Conservation (phyloP, 2,113 vertebrate genomes). For the Megaceryle maxima region DNA sequence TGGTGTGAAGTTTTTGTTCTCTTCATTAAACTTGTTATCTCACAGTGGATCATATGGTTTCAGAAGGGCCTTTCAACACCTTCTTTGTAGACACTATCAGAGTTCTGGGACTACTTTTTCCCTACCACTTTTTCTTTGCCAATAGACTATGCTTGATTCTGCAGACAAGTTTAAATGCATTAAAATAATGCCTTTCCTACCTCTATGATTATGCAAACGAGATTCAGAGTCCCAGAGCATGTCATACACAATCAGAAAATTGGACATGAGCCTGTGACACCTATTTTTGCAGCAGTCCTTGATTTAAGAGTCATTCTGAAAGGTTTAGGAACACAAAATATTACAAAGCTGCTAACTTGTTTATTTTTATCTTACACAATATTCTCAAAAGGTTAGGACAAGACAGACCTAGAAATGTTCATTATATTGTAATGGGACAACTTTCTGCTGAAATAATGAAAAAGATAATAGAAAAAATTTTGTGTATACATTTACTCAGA, state of each 20-base stretch:
- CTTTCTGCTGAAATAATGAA: background rate
- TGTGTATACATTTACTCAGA: background rate
- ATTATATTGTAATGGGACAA: background rate
- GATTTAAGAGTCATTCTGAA: background rate
- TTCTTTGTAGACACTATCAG: background rate
- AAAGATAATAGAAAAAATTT: background rate
- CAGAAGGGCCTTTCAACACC: background rate
- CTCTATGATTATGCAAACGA: background rate
- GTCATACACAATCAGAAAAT: background rate
- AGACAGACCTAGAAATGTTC: background rate
- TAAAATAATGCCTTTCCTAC: background rate
- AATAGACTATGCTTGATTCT: background rate
- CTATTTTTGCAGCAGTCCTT: background rate
- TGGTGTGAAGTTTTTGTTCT: background rate
- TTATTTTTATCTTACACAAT: fast-evolving
- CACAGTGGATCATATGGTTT: background rate
- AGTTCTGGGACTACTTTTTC: background rate
- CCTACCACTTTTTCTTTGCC: background rate
- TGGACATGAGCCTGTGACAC: background rate
- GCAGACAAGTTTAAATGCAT: background rate
- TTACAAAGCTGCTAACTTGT: background rate
- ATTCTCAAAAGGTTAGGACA: background rate
- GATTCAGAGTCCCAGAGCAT: background rate
- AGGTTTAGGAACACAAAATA: background rate
- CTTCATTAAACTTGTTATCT: background rate